phyloP scores from a whole-genome alignment of 2,888 invertebrate genomes.

The Campoletis raptor region DNA sequence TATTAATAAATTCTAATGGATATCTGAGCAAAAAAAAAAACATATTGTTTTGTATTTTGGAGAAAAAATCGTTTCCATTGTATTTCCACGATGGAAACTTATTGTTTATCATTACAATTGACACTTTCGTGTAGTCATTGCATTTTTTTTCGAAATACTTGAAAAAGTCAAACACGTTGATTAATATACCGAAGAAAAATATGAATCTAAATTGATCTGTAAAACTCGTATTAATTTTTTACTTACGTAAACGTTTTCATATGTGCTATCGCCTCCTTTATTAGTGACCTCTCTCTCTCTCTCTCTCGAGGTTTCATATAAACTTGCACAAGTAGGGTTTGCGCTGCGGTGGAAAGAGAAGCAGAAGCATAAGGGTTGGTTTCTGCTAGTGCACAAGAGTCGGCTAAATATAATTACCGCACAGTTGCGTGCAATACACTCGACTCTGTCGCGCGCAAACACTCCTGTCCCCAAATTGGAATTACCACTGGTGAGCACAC shows the following conservation, averaged over 20 bases:
- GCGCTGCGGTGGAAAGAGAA: constrained; percentile 6
- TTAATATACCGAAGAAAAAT: not conserved
- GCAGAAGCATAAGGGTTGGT: constrained; percentile 30
- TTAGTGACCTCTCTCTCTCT: not conserved
- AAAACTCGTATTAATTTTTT: not conserved
- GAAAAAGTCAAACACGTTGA: not conserved
- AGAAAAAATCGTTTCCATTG: not conserved
- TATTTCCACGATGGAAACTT: not conserved
- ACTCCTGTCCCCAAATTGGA: constrained; percentile 53
- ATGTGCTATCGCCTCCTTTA: not conserved
- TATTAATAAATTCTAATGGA: no score
- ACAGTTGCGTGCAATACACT: constrained; percentile 58
- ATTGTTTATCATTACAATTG: not conserved
- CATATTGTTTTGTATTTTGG: no score
- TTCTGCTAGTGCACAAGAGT: constrained; percentile 23
- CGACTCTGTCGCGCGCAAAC: constrained; percentile 45
- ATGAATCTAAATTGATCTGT: not conserved
- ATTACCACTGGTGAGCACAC: constrained; percentile 36
- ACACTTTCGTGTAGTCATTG: not conserved
- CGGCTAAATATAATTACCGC: constrained; percentile 61
- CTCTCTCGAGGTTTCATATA: constrained; percentile 12
- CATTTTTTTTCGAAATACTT: not conserved
- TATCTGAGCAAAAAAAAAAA: no score
- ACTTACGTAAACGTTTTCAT: not conserved
- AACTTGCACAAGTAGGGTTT: constrained; percentile 53